Conservation (phyloP, 2,113 vertebrate genomes). For the Desmodus rotundus region DNA sequence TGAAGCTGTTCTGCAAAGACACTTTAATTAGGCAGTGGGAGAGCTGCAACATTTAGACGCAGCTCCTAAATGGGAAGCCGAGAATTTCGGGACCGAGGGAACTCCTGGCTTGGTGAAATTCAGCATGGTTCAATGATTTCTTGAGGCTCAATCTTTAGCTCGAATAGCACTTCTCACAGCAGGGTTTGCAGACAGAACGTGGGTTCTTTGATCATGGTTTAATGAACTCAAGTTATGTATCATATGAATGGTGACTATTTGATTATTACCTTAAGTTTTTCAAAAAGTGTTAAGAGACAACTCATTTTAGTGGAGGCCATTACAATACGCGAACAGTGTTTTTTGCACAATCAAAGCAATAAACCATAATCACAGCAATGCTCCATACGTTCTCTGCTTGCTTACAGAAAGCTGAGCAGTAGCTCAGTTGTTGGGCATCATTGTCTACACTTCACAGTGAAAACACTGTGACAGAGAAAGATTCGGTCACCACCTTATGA, state of each 20-base stretch:
- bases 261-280: not conserved
- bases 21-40: slow-evolving; percentile 56
- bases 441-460: not conserved
- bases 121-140: not conserved
- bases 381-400: not conserved
- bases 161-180: not conserved
- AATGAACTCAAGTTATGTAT: not conserved
- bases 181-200: not conserved
- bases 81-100: slow-evolving; percentile 9
- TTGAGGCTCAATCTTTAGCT: not conserved
- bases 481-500: not conserved
- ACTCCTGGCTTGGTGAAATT: slow-evolving; percentile 11
- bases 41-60: slow-evolving; percentile 26
- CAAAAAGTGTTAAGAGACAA: not conserved
- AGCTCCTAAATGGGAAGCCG: slow-evolving; percentile 5
- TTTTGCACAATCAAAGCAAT: not conserved
- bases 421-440: not conserved
- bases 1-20: slow-evolving; percentile 10
- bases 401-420: not conserved
- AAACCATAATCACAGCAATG: not conserved
- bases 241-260: not conserved
- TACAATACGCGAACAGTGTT: not conserved
- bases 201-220: not conserved
- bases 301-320: not conserved
- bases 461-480: not conserved